phyloP scores from a whole-genome alignment of 2,113 vertebrate genomes.

The Esox niger region DNA sequence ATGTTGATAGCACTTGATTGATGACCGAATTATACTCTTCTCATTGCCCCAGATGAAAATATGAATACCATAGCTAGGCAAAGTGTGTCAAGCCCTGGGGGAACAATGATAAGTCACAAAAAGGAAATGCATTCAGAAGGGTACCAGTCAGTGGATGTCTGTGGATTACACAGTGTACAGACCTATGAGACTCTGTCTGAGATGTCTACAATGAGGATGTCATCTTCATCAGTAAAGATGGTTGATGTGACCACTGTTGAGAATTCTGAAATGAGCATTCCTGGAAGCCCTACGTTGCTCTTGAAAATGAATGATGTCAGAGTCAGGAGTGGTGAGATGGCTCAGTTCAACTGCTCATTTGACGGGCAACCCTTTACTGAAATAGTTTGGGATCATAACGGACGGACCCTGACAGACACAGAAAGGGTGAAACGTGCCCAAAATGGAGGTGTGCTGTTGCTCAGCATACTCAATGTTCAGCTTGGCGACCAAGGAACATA shows the following conservation, averaged over 20 bases:
- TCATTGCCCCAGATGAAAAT: slow-evolving; percentile 76
- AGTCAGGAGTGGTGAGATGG: slow-evolving; percentile 71
- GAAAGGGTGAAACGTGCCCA: slow-evolving; percentile 75
- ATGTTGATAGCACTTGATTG: slow-evolving; percentile 36
- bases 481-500: slow-evolving; percentile 79
- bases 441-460: slow-evolving; percentile 70
- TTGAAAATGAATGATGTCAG: slow-evolving; percentile 76
- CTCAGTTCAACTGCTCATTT: slow-evolving; percentile 81
- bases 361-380: slow-evolving; percentile 71
- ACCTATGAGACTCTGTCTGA: slow-evolving; percentile 75
- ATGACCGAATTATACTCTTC: slow-evolving; percentile 67
- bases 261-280: slow-evolving; percentile 32
- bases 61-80: slow-evolving; percentile 83
- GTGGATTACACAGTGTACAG: slow-evolving; percentile 53
- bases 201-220: slow-evolving; percentile 57
- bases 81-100: slow-evolving; percentile 70
- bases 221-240: slow-evolving; percentile 49
- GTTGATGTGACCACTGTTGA: slow-evolving; percentile 29
- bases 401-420: slow-evolving; percentile 63
- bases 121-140: slow-evolving; percentile 65
- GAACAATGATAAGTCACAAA: slow-evolving; percentile 74
- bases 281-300: slow-evolving; percentile 65
- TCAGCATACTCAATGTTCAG: slow-evolving; percentile 73
- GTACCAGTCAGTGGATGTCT: slow-evolving; percentile 66
- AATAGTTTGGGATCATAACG: slow-evolving; percentile 78